phyloP scores from a whole-genome alignment of 2,113 vertebrate genomes.

The Cichladusa arquata region DNA sequence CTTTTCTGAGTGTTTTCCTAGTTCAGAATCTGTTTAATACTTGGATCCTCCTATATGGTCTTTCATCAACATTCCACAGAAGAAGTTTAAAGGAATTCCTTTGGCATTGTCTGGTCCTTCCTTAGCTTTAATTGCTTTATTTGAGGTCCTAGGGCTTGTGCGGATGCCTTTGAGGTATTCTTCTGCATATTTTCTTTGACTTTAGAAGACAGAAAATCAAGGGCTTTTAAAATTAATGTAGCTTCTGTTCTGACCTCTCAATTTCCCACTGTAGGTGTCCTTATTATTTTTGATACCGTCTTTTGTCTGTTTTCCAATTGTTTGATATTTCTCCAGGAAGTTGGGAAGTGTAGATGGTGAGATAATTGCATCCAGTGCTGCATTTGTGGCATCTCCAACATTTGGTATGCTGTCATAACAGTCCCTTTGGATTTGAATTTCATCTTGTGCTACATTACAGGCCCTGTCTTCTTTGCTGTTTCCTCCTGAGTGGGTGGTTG shows the following conservation, averaged over 20 bases:
- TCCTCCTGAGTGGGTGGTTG: not conserved
- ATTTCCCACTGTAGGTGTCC: not conserved
- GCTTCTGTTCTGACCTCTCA: not conserved
- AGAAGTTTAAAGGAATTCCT: constrained; percentile 44
- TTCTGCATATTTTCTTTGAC: constrained; percentile 27
- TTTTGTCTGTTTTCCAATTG: not conserved
- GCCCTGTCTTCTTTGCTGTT: not conserved
- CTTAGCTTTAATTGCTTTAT: constrained; percentile 22
- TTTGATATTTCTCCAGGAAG: constrained; percentile 2
- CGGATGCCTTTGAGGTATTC: constrained; percentile 9
- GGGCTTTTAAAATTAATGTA: not conserved
- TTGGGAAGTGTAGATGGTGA: not conserved
- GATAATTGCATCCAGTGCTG: not conserved
- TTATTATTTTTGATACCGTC: not conserved
- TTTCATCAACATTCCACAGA: constrained; percentile 11
- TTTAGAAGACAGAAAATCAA: constrained; percentile 4
- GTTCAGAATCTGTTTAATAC: not conserved
- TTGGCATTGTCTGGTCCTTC: not conserved
- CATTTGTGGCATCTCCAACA: not conserved
- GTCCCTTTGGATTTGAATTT: not conserved
- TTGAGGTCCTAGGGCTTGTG: not conserved
- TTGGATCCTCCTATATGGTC: not conserved
- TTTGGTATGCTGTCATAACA: not conserved
- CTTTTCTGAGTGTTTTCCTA: not conserved
- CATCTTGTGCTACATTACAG: not conserved